Conservation (phyloP, 2,113 vertebrate species). For the Nannobrachium achirus region DNA sequence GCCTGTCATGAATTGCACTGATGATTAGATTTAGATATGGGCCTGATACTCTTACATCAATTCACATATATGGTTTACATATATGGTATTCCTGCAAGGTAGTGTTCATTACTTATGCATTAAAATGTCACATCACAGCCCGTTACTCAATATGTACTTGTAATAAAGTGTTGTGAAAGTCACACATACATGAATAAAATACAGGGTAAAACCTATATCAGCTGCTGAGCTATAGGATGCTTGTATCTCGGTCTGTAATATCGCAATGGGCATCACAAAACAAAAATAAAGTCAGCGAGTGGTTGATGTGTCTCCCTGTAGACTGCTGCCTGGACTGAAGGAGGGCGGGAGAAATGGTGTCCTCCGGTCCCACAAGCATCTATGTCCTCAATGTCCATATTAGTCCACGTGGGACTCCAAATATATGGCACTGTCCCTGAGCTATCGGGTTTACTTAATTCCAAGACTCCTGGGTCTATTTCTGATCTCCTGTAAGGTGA, state of each 20-base stretch:
- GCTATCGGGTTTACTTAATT: constrained; percentile 81
- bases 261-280: constrained; percentile 59
- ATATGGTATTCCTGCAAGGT: neutral
- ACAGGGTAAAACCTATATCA: constrained; percentile 48
- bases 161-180: neutral
- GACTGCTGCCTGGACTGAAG: constrained; percentile 43
- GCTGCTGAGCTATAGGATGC: constrained; percentile 48
- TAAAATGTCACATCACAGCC: constrained; percentile 16
- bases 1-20: neutral
- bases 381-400: constrained; percentile 80
- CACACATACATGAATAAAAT: constrained; percentile 44
- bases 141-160: constrained; percentile 13
- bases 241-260: constrained; percentile 39
- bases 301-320: constrained; percentile 17
- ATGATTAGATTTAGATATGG: neutral
- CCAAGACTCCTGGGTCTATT: constrained; percentile 82
- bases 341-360: constrained; percentile 53
- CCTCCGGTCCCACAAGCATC: constrained; percentile 59
- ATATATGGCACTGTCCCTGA: constrained; percentile 54
- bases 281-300: constrained; percentile 69
- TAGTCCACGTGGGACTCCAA: constrained; percentile 78
- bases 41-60: neutral
- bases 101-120: neutral
- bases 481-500: constrained; percentile 79
- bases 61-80: too few relatives aligned